Base-by-base conservation (phyloP, 2,797 vertebrate genomes). In the Phataginus tricuspis region DNA sequence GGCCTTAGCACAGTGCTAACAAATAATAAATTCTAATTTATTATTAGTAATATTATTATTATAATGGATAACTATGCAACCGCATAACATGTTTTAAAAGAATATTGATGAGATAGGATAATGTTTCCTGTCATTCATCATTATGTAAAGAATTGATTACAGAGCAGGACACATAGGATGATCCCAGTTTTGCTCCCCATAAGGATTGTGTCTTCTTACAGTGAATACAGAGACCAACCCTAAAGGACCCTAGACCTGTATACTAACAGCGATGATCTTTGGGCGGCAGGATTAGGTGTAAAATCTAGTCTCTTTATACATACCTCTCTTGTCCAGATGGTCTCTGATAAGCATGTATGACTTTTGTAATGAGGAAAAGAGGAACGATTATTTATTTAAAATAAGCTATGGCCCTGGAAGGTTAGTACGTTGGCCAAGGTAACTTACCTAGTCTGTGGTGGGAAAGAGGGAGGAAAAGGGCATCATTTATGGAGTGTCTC, bases 341-440 rank as follows among this genome's bases (percentile, higher is more conserved):
- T 80, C 45, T 39, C 55, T 27, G 75, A 37, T 25, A 93, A 57
- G 13, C 19, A 51, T 6, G 3, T 15, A 55, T 19, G 82, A 19
- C 18, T 53, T 83, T 74, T 80, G 37, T 91, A 66, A 42, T 87
- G 21, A 89, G 57, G 64, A 49, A 34, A 79, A 59, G 18, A 25
- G 85, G 51, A 69, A 84, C 27, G 25, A 53, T 89, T 77, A 59
- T 51, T 96, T 59, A 79, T 49, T 94, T 88, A 49, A 69, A 85
- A 86, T 89, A 85, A 64, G 21, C 5, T 80, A 27, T 75, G 53
- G 31, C 21, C 42, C 59, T 75, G 80, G 39, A 91, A 89, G n/a
- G 9, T 64, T 13, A 64, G 45, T 19, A 53, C 19, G 31, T n/a
- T 31, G 59, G 55, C 13, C 63, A 66, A 74, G 16, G 57, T 64